Evolutionary conservation across 1,140 invertebrate genomes (phyloP).

Genomic region (Agraylea sexmaculata): DNA sequence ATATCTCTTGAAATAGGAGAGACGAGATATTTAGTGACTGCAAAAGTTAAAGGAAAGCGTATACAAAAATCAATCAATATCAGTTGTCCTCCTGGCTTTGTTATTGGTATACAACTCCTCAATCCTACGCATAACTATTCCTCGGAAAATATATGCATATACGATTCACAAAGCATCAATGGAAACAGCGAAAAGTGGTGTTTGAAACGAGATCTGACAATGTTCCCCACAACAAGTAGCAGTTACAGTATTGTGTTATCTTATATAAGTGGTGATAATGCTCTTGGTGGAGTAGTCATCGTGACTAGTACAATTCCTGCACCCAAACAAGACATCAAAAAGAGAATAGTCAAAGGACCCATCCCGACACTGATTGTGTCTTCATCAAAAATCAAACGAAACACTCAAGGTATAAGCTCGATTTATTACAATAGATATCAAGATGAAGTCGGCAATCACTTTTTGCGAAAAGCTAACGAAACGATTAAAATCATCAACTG

Average conservation of each 20-base stretch:
- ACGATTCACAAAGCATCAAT: constrained; percentile 56
- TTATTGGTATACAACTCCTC: constrained; percentile 68
- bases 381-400: constrained; percentile 66
- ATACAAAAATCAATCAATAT: constrained; percentile 47
- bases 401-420: constrained; percentile 68
- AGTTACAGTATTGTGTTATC: constrained; percentile 72
- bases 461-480: constrained; percentile 78
- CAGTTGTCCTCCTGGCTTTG: constrained; percentile 60
- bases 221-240: constrained; percentile 77
- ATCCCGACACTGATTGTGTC: constrained; percentile 58
- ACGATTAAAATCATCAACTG: constrained; percentile 67
- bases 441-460: constrained; percentile 73
- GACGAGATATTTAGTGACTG: constrained; percentile 66
- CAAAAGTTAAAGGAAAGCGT: constrained; percentile 44
- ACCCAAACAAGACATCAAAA: constrained; percentile 54
- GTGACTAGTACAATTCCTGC: constrained; percentile 63
- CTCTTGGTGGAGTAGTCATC: constrained; percentile 72
- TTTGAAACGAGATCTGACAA: constrained; percentile 65
- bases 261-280: constrained; percentile 67
- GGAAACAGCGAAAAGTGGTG: constrained; percentile 57
- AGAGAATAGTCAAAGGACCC: constrained; percentile 60
- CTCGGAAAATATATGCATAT: constrained; percentile 66
- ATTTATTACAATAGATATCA: constrained; percentile 84
- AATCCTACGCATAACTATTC: constrained; percentile 83
- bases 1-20: constrained; percentile 58